phyloP scores from a whole-genome alignment of 2,888 invertebrate species.

The Apamea sordens region DNA sequence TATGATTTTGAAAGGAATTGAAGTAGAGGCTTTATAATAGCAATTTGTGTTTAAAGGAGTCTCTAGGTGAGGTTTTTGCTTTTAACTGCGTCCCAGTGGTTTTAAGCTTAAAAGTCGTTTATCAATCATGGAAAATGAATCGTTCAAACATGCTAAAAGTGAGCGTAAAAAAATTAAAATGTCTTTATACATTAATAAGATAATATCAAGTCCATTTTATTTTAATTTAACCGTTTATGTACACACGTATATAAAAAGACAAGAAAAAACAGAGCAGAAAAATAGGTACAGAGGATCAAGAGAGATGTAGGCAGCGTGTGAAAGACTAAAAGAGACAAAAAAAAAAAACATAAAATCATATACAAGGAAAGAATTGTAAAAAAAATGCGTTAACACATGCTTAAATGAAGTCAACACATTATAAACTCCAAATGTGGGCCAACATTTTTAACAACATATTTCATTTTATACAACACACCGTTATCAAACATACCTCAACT shows the following conservation, averaged over 20 bases:
- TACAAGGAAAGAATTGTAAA: neutral
- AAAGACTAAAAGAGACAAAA: too few species aligned
- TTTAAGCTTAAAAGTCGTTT: neutral
- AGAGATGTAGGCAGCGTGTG: too few species aligned
- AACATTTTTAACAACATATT: neutral
- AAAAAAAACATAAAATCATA: too few species aligned
- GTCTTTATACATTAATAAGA: neutral
- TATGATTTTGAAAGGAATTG: neutral
- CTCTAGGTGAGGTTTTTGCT: neutral
- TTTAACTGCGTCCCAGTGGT: constrained; percentile 2
- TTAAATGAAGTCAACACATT: neutral
- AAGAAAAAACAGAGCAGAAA: too few species aligned
- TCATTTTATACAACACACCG: neutral
- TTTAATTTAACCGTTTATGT: neutral
- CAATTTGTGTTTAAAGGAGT: neutral
- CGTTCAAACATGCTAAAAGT: neutral
- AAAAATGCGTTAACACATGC: neutral
- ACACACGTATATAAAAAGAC: too few species aligned
- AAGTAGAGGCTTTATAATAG: neutral
- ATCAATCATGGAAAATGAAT: neutral
- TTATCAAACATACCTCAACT: neutral
- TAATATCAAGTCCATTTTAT: neutral
- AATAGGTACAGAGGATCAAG: too few species aligned
- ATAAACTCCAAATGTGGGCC: neutral
- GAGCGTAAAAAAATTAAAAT: neutral